Evolutionary conservation across 2,888 invertebrate genomes (phyloP).

Genomic region (Drosophila mimetica): DNA sequence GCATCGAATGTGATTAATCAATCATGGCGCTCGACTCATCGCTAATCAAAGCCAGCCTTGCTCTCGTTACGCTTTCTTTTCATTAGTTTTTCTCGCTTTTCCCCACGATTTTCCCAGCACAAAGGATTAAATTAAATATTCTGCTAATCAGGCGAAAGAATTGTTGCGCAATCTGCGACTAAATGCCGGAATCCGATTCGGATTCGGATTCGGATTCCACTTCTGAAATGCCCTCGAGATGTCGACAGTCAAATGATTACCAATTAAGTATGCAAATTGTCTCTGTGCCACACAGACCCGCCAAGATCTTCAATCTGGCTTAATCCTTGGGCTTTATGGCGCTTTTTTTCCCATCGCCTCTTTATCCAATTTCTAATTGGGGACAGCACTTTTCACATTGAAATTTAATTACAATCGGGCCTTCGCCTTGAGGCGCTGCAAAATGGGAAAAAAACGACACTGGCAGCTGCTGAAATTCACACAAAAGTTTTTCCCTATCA

Average conservation of each 20-base stretch:
- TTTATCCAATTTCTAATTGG: slow-evolving; percentile 50
- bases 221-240: slow-evolving; percentile 33
- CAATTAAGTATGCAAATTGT: slow-evolving; percentile 54
- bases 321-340: slow-evolving; percentile 15
- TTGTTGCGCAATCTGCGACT: slow-evolving; percentile 45
- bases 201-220: slow-evolving; percentile 26
- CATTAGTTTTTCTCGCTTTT: slow-evolving; percentile 32
- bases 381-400: slow-evolving; percentile 52
- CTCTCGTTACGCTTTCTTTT: slow-evolving; percentile 44
- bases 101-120: slow-evolving; percentile 17
- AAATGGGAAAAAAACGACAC: background rate
- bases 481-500: slow-evolving; percentile 29
- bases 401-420: slow-evolving; percentile 49
- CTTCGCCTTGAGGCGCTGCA: slow-evolving; percentile 32
- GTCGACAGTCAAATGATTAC: slow-evolving; percentile 53
- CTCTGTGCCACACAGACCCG: slow-evolving; percentile 19
- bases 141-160: slow-evolving; percentile 56
- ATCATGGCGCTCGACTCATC: slow-evolving; percentile 45
- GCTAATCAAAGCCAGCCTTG: slow-evolving; percentile 45
- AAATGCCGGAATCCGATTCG: slow-evolving; percentile 32
- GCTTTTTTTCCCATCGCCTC: slow-evolving; percentile 3
- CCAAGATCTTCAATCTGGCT: slow-evolving; percentile 21
- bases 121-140: slow-evolving; percentile 66
- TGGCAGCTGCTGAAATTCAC: slow-evolving; percentile 24
- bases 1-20: slow-evolving; percentile 51